Percentiles rank a stretch among this genome's conserved stretches.
Conservation (phyloP, 2,113 vertebrate genomes). For the Castor canadensis region DNA sequence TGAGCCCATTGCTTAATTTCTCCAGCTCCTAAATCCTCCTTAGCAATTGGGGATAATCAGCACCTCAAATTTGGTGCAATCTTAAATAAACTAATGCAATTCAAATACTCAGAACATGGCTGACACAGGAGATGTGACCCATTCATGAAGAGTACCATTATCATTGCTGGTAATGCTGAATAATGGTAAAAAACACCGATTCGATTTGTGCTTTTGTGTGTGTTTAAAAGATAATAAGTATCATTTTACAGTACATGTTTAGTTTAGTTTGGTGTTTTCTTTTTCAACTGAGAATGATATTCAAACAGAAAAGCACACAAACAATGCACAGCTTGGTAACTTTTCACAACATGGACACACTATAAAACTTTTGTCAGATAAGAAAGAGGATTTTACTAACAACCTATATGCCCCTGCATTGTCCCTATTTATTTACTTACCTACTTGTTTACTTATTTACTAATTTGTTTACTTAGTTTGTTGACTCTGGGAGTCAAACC, state of each 20-base stretch:
- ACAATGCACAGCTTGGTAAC: background rate
- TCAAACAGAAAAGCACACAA: conserved; percentile 25
- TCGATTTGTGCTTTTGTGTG: background rate
- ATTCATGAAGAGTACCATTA: background rate
- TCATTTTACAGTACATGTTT: background rate
- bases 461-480: too few relatives aligned
- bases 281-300: conserved; percentile 17
- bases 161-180: background rate
- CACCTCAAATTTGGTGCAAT: background rate
- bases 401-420: background rate
- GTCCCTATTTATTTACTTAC: too few relatives aligned
- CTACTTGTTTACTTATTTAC: too few relatives aligned
- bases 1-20: background rate
- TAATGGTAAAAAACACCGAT: background rate
- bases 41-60: background rate
- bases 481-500: too few relatives aligned
- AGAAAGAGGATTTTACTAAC: background rate
- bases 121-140: background rate
- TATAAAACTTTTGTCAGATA: background rate
- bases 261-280: background rate
- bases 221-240: background rate
- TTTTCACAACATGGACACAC: background rate
- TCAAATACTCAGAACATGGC: background rate
- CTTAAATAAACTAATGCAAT: background rate
- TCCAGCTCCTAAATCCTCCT: background rate